Base-by-base conservation (phyloP, 2,113 vertebrate genomes). In the Dicrurus megarhynchus region DNA sequence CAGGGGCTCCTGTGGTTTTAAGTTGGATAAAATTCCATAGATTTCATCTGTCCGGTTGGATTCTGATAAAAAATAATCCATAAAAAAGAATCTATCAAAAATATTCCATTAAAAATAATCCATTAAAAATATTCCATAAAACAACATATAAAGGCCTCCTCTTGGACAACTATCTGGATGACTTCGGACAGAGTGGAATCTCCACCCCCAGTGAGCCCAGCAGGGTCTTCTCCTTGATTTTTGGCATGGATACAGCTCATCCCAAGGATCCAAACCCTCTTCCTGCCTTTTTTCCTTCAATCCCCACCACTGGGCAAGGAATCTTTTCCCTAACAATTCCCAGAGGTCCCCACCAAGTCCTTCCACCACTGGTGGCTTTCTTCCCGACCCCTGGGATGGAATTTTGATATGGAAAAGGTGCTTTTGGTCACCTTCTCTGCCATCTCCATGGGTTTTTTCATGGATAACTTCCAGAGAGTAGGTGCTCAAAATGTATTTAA, bases 401-500 rank as follows among this genome's bases (percentile, higher is more conserved):
- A 41, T 20, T 52, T 55, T 42, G 3, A 4, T 2, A 6, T 8
- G 32, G 42, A 67, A 87, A 63, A 3, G 11, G 3, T 50, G 44
- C 1, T 46, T 71, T 49, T 59, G 22, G 6, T 63, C 35, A 7
- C 16, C 27, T 6, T 52, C 57, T 90, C 8, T 39, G 23, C 17
- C 16, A 7, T 26, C 49, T 64, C 61, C 30, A 2, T 5, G 39
- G n/a, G 16, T 21, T 68, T 44, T 57, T 56, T 17, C 39, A 8
- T 0, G 20, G 24, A 19, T 23, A 9, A 6, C 7, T 65, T 44
- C 8, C 60, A 26, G 24, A n/a, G 44, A 20, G 7, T 0, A 5
- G 12, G 6, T 32, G 13, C 11, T 71, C 2, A 6, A 27, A 30
- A 22, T 18, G 1, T 10, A 1, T 91, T 68, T 87, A 13, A 67